Base-by-base conservation (phyloP, 1,140 invertebrate genomes). In the Bombus sibiricus region DNA sequence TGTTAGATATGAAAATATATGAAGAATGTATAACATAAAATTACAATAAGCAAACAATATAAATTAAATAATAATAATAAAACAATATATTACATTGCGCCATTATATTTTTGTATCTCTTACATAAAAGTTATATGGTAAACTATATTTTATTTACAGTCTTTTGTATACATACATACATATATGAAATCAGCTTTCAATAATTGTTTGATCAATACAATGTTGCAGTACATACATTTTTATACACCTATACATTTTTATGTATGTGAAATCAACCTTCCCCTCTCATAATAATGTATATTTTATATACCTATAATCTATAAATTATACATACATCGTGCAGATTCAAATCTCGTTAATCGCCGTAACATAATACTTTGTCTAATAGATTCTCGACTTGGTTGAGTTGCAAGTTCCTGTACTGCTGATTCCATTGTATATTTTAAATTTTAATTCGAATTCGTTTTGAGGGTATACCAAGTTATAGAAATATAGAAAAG, bases 141-240 rank as follows among this genome's bases (percentile, higher is more conserved):
- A 53, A 53, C 2, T 43, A 28, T 41, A 59, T 72, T 43, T 64
- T 18, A 62, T 62, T 43, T 18, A 32, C 12, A 39, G 1, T 57
- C 12, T 32, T 81, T 32, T 57, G 18, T 32, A 43, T 15, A 41
- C 1, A 28, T 34, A 15, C 8, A 64, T 62, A 32, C 6, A 25
- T 22, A 32, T 43, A 32, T 22, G 12, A 15, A 22, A 32, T 73
- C 9, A 32, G 39, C 71, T 47, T 10, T 37, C 34, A 47, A 62
- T 9, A 78, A 75, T 86, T 91, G 90, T 91, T 91, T 91, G 85
- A 90, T 92, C 88, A 92, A 92, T 92, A 86, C 68, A 77, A 37
- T 74, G 47, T 69, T 34, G 34, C 78, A 62, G 15, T 15, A 59
- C 78, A 83, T 18, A 76, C 86, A 34, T 85, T 6, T 47, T 47